Evolutionary conservation across 2,113 vertebrate genomes (phyloP), one percentile per base, ranked within the genome.

Genomic region (Chamaetylas fuelleborni): DNA sequence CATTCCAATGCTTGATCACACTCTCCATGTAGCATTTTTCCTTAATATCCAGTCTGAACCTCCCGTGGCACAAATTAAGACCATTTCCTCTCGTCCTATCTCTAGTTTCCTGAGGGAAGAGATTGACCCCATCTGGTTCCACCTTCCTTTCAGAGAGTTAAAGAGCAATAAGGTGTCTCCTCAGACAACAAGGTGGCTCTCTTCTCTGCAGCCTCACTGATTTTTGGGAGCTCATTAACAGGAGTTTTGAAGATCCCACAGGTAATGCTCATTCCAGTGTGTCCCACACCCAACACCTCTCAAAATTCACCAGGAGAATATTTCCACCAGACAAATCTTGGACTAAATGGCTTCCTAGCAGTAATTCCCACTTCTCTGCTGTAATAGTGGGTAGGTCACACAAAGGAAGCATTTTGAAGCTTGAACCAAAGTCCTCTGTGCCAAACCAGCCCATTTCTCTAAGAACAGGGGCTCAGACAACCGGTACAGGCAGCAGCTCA

Each of bases 201-300:
- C 26, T 9, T 29, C 40, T 67, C 22, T 33, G 65, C 85, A 73
- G 10, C 42, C 42, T 62, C 69, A 1, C 19, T 29, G n/a, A 48
- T 25, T 61, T 88, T 45, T 22, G 12, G 19, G 53, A 69, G 31
- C 26, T 87, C 69, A 31, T 26, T 40, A 45, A 15, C 16, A 70
- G 47, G 33, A 43, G 2, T 58, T 81, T 45, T 34, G 57, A 78
- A 47, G 73, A 71, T 38, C 5, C 6, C 2, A 1, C 33, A 67
- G 43, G 29, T n/a, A 83, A 73, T 0, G 0, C 51, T 82, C 8
- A 11, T 72, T 34, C 70, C 1, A 0, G 17, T 2, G 6, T 4
- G 14, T 42, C 48, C 62, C 38, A 28, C 14, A 12, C 23, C 15
- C 67, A 31, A n/a, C 2, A 24, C 3, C 12, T 5, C 34, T 56